Percentiles rank a stretch among this genome's conserved stretches.
phyloP scores from a whole-genome alignment of 2,113 vertebrate genomes.

The Ochotona princeps region DNA sequence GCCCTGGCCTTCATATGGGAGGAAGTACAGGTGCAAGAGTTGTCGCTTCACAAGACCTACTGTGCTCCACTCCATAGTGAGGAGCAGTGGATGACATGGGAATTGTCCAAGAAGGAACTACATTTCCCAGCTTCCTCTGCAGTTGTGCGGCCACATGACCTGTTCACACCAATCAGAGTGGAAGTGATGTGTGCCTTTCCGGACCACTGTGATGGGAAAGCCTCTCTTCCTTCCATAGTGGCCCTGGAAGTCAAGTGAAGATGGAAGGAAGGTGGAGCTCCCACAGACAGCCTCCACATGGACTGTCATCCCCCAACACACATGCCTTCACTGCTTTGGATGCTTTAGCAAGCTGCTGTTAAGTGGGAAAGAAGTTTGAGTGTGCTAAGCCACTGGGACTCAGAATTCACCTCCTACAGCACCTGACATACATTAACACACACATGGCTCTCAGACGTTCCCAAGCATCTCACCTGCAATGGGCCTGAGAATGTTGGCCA shows the following conservation, averaged over 20 bases:
- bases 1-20: not conserved
- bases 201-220: not conserved
- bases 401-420: not conserved
- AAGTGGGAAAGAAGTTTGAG: not conserved
- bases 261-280: not conserved
- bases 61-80: not conserved
- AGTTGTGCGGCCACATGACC: not conserved
- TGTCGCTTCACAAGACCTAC: not conserved
- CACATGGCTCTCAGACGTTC: not conserved
- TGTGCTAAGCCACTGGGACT: not conserved
- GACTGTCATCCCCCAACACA: not conserved
- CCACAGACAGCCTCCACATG: not conserved
- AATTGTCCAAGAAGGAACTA: not conserved
- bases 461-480: not conserved
- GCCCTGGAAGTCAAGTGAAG: not conserved
- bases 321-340: too few relatives aligned
- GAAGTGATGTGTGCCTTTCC: not conserved
- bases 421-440: not conserved
- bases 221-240: not conserved
- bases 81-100: not conserved
- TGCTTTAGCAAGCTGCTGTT: not conserved
- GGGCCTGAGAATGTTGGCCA: not conserved
- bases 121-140: constrained; percentile 35
- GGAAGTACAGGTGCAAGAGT: not conserved
- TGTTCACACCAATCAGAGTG: not conserved